Evolutionary conservation across 1,140 invertebrate genomes (phyloP).

Genomic region (Copidosoma floridanum): DNA sequence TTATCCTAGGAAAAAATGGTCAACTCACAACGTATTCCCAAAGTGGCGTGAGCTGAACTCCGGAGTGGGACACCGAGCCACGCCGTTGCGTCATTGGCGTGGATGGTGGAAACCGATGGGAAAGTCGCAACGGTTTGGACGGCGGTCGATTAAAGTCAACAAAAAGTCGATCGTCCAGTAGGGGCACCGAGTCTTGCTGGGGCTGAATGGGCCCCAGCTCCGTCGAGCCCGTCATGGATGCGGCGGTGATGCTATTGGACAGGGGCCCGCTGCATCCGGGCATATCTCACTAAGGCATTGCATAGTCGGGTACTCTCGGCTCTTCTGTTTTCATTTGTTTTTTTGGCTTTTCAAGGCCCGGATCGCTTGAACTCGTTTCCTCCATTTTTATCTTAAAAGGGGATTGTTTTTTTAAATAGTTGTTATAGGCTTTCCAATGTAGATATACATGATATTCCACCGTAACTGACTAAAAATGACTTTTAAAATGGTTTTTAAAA

Average conservation of each 20-base stretch:
- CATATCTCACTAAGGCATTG: slow-evolving; percentile 43
- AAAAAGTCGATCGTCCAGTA: slow-evolving; percentile 25
- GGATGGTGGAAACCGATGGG: not conserved
- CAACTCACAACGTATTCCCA: slow-evolving; percentile 73
- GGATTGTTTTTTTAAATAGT: no score
- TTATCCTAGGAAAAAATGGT: no score
- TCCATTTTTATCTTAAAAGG: no score
- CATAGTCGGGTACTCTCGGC: not conserved
- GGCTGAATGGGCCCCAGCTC: slow-evolving; percentile 39
- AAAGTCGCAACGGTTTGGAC: slow-evolving; percentile 18
- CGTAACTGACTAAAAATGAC: no score
- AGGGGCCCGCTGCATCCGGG: slow-evolving; percentile 37
- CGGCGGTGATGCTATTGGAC: slow-evolving; percentile 29
- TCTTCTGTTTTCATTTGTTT: not conserved
- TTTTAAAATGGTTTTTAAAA: no score
- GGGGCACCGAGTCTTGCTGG: slow-evolving; percentile 34
- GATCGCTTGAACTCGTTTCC: no score
- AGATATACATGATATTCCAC: no score
- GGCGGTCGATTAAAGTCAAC: slow-evolving; percentile 19
- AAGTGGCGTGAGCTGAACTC: slow-evolving; percentile 67
- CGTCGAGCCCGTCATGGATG: slow-evolving; percentile 45
- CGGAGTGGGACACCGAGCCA: slow-evolving; percentile 39
- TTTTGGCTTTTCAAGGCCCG: no score
- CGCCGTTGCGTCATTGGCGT: slow-evolving; percentile 27
- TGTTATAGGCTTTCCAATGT: no score